Evolutionary conservation across 2,113 vertebrate species (phyloP).

Genomic region (Calyptommatus sinebrachiatus): DNA sequence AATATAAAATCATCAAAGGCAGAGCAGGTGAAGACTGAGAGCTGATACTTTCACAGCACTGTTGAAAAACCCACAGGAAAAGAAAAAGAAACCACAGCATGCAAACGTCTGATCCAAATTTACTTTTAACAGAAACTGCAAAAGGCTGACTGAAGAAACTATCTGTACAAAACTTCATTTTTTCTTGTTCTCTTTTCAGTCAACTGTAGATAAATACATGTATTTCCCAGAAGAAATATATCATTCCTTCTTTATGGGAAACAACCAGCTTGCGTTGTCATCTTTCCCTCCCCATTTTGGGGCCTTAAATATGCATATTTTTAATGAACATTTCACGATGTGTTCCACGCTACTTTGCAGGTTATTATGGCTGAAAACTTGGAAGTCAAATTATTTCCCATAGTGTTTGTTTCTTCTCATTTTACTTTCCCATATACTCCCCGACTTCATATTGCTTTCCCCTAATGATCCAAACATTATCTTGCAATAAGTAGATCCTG

Average conservation of each 20-base stretch:
- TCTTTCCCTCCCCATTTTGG: constrained; percentile 30
- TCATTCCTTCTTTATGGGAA: constrained; percentile 26
- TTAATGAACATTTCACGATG: constrained; percentile 43
- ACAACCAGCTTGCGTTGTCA: constrained; percentile 32
- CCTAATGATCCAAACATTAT: too few species aligned
- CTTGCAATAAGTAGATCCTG: constrained; percentile 9
- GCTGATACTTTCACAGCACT: constrained; percentile 46
- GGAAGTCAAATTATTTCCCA: not conserved
- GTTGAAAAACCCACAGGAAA: constrained; percentile 52
- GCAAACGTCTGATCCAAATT: constrained; percentile 37
- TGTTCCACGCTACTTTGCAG: not conserved
- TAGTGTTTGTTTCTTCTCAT: not conserved
- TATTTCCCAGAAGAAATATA: constrained; percentile 29
- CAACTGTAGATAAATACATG: constrained; percentile 32
- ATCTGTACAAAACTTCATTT: not conserved
- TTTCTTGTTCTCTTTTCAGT: not conserved
- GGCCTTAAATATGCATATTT: constrained; percentile 44
- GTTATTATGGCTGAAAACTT: not conserved
- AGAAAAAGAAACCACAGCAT: not conserved
- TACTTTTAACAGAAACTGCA: constrained; percentile 27
- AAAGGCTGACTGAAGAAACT: constrained; percentile 28
- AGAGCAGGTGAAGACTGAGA: constrained; percentile 66
- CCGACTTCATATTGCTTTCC: constrained; percentile 2
- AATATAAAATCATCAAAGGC: constrained; percentile 71
- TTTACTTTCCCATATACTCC: not conserved